These are phyloP conservation scores for Bombus superbus DNA, from an alignment of 1,140 invertebrate genomes.

Conservation along the genomic window DNA sequence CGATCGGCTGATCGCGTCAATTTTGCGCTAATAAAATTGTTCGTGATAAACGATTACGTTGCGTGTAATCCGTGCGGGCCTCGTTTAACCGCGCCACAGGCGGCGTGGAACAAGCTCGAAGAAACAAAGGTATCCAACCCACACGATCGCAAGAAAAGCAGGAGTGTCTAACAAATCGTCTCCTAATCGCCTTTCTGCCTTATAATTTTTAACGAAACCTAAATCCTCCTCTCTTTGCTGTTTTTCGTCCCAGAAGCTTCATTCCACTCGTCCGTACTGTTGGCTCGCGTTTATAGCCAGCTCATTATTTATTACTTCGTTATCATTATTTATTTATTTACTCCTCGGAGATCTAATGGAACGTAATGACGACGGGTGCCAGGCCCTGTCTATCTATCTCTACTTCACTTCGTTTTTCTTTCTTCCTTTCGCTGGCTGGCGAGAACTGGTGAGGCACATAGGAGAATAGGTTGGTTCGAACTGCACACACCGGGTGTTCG, in stretches of 20 bases:
- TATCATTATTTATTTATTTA: conserved; percentile 71
- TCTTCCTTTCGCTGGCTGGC: neutral
- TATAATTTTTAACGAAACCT: neutral
- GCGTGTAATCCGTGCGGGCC: neutral
- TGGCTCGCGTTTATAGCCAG: conserved; percentile 14
- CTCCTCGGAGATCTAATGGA: conserved; percentile 48
- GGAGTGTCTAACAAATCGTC: conserved; percentile 24
- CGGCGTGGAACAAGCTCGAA: neutral
- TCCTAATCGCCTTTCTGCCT: conserved; percentile 6
- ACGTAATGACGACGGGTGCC: conserved; percentile 52
- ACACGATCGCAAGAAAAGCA: neutral
- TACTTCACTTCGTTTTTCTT: neutral
- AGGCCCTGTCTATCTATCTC: neutral
- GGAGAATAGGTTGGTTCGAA: neutral
- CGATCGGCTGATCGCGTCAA: neutral
- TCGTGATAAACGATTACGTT: conserved; percentile 36
- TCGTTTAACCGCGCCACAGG: neutral
- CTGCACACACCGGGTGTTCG: conserved; percentile 40
- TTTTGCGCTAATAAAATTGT: conserved; percentile 40
- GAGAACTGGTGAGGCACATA: neutral
- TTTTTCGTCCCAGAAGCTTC: conserved; percentile 1
- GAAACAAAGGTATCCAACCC: conserved; percentile 15
- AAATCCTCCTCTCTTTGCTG: neutral
- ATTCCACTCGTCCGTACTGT: neutral
- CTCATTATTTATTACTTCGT: conserved; percentile 65